Evolutionary conservation across 2,888 invertebrate species (phyloP).

Genomic region (Clivina fossor): DNA sequence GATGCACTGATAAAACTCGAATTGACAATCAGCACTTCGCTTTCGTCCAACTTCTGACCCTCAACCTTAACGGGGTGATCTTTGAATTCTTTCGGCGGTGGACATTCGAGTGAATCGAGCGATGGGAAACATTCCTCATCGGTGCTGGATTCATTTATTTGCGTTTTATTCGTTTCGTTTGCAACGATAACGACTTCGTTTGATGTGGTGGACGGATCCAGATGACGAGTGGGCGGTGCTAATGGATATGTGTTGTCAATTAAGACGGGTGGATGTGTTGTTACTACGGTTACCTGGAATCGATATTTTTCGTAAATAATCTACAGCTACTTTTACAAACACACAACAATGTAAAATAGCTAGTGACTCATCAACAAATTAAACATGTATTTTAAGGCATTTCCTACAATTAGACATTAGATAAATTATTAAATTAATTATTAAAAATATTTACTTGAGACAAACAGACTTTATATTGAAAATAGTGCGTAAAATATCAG

Average conservation of each 20-base stretch:
- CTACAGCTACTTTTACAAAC: too few species aligned
- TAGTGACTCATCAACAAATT: too few species aligned
- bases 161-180: constrained; percentile 73
- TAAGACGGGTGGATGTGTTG: constrained; percentile 79
- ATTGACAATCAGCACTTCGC: constrained; percentile 77
- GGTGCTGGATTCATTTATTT: constrained; percentile 67
- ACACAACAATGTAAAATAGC: too few species aligned
- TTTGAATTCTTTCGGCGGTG: constrained; percentile 53
- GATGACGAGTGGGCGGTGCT: constrained; percentile 54
- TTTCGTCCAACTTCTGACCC: constrained; percentile 78
- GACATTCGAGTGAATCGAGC: constrained; percentile 72
- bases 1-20: constrained; percentile 68
- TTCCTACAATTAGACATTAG: too few species aligned
- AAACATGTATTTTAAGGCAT: too few species aligned
- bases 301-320: too few species aligned
- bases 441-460: too few species aligned
- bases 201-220: constrained; percentile 52
- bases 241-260: too few species aligned
- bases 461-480: too few species aligned
- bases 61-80: constrained; percentile 48
- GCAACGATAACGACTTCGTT: constrained; percentile 79
- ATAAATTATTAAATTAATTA: too few species aligned
- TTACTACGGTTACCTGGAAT: constrained; percentile 75
- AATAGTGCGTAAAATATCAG: too few species aligned
- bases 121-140: constrained; percentile 75